phyloP scores from a whole-genome alignment of 2,888 invertebrate genomes.

The Hyalella azteca region DNA sequence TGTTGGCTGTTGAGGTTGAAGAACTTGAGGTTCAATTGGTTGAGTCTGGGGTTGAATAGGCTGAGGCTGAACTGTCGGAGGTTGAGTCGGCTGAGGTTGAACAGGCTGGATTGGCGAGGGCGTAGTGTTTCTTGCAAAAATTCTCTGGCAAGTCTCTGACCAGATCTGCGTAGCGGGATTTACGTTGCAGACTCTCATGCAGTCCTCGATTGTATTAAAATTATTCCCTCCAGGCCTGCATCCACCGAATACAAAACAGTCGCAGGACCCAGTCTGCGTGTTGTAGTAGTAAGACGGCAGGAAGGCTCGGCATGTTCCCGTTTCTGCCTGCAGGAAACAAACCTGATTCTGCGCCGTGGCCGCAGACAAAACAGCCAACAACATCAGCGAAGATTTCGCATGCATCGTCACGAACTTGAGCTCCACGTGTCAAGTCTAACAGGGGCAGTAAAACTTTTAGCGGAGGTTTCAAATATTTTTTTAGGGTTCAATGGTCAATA shows the following conservation, averaged over 20 bases:
- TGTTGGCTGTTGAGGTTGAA: no score
- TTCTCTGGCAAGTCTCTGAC: conserved; percentile 9
- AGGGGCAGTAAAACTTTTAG: no score
- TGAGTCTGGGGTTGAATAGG: not conserved
- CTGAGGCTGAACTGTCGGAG: not conserved
- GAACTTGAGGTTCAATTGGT: not conserved
- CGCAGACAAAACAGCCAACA: not conserved
- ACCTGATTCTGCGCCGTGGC: conserved; percentile 11
- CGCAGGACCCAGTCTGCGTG: conserved; percentile 60
- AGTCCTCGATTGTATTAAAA: conserved; percentile 60
- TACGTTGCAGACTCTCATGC: conserved; percentile 58
- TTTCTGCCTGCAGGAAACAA: conserved; percentile 58
- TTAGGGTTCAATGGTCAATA: no score
- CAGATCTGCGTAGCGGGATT: conserved; percentile 5
- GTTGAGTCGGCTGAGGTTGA: not conserved
- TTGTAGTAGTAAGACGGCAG: conserved; percentile 60
- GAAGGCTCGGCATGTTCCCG: conserved; percentile 58
- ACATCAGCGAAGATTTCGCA: no score
- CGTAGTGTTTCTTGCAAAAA: conserved; percentile 23
- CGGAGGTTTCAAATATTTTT: no score
- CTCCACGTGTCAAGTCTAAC: no score
- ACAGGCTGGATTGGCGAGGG: no score
- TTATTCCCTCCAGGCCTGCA: conserved; percentile 61
- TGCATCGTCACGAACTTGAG: not conserved
- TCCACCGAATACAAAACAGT: conserved; percentile 61